Evolutionary conservation across 2,113 vertebrate species (phyloP).

Genomic region (Hyaena hyaena): DNA sequence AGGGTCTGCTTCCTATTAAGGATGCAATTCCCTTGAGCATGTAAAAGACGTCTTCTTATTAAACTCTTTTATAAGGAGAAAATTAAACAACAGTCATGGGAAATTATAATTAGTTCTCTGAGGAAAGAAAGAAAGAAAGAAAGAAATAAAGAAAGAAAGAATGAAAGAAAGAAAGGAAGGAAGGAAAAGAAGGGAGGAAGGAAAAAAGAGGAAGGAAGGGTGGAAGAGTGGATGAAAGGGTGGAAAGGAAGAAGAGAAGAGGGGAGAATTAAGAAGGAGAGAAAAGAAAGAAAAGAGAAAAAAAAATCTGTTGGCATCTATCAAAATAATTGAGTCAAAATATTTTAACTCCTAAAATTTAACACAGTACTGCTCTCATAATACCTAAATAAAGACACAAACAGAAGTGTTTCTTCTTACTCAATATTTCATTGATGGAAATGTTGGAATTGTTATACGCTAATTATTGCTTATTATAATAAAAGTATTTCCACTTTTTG

Average conservation of each 20-base stretch:
- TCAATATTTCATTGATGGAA: not conserved
- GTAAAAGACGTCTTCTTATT: not conserved
- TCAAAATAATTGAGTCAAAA: not conserved
- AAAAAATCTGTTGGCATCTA: not conserved
- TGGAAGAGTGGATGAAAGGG: rapidly evolving
- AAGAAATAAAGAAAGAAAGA: rapidly evolving
- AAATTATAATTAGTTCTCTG: not conserved
- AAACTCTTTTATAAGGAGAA: not conserved
- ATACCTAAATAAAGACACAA: not conserved
- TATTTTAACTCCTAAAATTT: not conserved
- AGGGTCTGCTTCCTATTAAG: slow-evolving; percentile 63
- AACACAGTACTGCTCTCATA: not conserved
- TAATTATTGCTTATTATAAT: not conserved
- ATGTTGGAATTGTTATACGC: not conserved
- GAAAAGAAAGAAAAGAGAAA: not conserved
- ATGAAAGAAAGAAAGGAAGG: rapidly evolving
- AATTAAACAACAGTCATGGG: not conserved
- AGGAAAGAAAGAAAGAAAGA: not conserved
- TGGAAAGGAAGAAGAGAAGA: not conserved
- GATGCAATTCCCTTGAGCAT: not conserved
- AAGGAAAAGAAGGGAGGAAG: rapidly evolving
- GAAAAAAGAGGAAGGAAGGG: rapidly evolving
- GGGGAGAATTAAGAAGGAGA: not conserved
- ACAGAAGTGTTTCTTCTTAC: not conserved
- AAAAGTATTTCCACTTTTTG: not conserved